A percentile compares a stretch with the other conserved stretches of the same genome.
Evolutionary conservation across 2,888 invertebrate genomes (phyloP).

Genomic region (Pterostichus niger): DNA sequence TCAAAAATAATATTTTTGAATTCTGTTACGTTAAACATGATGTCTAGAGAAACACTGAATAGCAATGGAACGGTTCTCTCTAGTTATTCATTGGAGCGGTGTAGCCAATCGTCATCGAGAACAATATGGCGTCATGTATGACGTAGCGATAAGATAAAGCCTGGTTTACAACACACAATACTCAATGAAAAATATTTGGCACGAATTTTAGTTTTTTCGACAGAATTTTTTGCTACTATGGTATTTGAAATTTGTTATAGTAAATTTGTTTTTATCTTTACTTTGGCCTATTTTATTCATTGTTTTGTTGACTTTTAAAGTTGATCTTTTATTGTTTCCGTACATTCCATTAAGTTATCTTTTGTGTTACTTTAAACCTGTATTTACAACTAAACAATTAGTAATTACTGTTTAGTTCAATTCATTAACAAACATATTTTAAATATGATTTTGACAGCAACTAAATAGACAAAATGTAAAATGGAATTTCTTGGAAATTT

Average conservation of each 20-base stretch:
- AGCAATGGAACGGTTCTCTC: background rate
- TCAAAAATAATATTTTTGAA: slow-evolving; percentile 28
- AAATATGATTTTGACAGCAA: no score
- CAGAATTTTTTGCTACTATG: slow-evolving; percentile 3
- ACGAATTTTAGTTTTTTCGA: background rate
- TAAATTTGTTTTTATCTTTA: background rate
- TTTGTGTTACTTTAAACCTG: no score
- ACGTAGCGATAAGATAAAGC: slow-evolving; percentile 25
- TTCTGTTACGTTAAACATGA: background rate
- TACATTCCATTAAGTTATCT: background rate
- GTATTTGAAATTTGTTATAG: slow-evolving; percentile 13
- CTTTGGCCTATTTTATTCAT: background rate
- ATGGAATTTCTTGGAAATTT: no score
- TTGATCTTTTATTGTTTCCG: background rate
- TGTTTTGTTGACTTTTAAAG: background rate
- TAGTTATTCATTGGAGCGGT: slow-evolving; percentile 4
- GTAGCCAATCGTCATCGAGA: slow-evolving; percentile 35
- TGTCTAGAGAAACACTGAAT: slow-evolving; percentile 10
- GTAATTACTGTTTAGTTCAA: no score
- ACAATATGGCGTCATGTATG: slow-evolving; percentile 32
- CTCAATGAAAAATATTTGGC: background rate
- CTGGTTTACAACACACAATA: background rate
- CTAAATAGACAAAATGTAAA: no score
- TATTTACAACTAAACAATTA: no score
- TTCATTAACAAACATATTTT: no score